phyloP scores from a whole-genome alignment of 2,888 invertebrate genomes.

The Ophioninae sp. region DNA sequence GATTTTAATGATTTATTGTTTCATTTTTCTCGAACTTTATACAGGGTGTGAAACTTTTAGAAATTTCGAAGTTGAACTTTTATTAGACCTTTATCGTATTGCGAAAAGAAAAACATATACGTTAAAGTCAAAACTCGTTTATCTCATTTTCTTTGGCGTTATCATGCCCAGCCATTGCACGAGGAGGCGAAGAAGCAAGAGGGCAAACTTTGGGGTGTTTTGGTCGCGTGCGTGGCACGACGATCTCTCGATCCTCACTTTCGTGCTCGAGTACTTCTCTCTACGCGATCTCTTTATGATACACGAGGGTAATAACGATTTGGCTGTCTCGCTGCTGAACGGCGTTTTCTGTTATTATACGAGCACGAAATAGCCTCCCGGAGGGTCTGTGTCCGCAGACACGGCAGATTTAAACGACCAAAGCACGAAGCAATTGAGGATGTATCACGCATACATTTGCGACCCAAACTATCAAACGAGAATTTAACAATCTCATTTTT shows the following conservation, averaged over 20 bases:
- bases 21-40: too few species aligned
- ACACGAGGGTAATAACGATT: conserved; percentile 7
- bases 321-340: not conserved
- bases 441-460: not conserved
- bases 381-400: not conserved
- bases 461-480: not conserved
- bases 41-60: too few species aligned
- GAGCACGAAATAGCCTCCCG: not conserved
- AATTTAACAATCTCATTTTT: not conserved
- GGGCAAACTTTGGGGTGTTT: not conserved
- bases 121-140: too few species aligned
- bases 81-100: too few species aligned
- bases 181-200: not conserved
- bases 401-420: not conserved
- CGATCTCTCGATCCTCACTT: not conserved
- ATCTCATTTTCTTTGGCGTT: not conserved
- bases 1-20: too few species aligned
- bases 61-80: too few species aligned
- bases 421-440: not conserved
- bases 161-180: not conserved
- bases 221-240: conserved; percentile 3
- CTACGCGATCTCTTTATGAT: not conserved
- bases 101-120: too few species aligned
- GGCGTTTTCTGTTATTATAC: not conserved
- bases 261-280: not conserved